These are phyloP conservation scores for Drosophila sturtevanti DNA, from an alignment of 1,140 invertebrate genomes.

Conservation along the genomic window DNA sequence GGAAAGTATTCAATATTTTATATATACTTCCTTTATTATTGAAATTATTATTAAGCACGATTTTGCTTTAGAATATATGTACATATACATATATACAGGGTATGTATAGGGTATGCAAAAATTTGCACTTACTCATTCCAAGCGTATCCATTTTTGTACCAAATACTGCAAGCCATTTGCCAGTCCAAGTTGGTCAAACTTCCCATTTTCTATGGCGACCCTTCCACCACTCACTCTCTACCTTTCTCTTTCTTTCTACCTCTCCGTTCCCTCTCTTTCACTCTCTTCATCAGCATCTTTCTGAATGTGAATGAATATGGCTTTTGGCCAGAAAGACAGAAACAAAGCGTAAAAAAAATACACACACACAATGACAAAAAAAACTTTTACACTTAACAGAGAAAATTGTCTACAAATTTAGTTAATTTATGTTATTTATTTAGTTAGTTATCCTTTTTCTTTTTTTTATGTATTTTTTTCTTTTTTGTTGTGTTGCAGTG, in stretches of 20 bases:
- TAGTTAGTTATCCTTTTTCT: constrained; percentile 73
- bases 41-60: too few species aligned
- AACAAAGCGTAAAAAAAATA: constrained; percentile 32
- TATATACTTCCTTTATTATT: too few species aligned
- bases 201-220: neutral
- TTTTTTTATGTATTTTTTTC: too few species aligned
- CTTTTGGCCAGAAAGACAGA: constrained; percentile 14
- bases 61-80: too few species aligned
- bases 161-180: constrained; percentile 46
- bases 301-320: constrained; percentile 3
- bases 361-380: constrained; percentile 39
- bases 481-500: constrained; percentile 3
- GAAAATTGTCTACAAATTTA: constrained; percentile 80
- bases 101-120: neutral
- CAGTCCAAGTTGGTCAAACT: constrained; percentile 30
- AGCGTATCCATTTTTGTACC: constrained; percentile 63
- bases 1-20: too few species aligned
- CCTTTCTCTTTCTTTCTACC: neutral
- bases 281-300: neutral
- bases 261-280: neutral
- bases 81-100: neutral
- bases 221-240: neutral
- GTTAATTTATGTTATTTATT: constrained; percentile 81
- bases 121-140: constrained; percentile 38
- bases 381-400: constrained; percentile 77